phyloP scores from a whole-genome alignment of 2,113 vertebrate species.

The Cephalopterus ornatus region DNA sequence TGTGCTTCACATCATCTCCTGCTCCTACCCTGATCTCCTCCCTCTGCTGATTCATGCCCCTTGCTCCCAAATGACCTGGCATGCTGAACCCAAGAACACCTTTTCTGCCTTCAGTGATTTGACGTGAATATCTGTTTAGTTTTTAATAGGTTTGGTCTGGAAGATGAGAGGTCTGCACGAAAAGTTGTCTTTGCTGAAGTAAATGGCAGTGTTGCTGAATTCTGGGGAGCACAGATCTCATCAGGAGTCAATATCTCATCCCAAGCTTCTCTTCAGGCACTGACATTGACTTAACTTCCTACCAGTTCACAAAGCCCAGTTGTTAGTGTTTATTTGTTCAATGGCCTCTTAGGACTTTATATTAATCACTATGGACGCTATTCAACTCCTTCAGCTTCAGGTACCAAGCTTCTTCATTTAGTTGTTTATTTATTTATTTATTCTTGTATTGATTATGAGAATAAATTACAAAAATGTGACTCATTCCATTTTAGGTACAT shows the following conservation, averaged over 20 bases:
- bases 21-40: background rate
- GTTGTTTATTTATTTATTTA: background rate
- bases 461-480: background rate
- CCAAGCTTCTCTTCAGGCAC: background rate
- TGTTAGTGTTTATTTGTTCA: background rate
- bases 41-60: background rate
- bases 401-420: background rate
- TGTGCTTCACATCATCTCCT: background rate
- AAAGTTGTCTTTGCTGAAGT: background rate
- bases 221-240: background rate
- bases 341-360: background rate
- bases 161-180: background rate
- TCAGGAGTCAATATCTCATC: background rate
- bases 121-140: background rate
- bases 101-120: background rate
- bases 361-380: background rate
- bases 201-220: background rate
- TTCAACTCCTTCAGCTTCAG: background rate
- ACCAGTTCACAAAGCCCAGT: accelerated
- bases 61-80: background rate
- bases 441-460: background rate
- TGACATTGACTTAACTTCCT: background rate
- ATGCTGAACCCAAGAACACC: background rate
- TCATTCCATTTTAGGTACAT: background rate
- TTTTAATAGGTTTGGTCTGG: background rate